These are phyloP conservation scores for Phaetusa simplex DNA, from an alignment of 2,113 vertebrate species.

Conservation along the genomic window DNA sequence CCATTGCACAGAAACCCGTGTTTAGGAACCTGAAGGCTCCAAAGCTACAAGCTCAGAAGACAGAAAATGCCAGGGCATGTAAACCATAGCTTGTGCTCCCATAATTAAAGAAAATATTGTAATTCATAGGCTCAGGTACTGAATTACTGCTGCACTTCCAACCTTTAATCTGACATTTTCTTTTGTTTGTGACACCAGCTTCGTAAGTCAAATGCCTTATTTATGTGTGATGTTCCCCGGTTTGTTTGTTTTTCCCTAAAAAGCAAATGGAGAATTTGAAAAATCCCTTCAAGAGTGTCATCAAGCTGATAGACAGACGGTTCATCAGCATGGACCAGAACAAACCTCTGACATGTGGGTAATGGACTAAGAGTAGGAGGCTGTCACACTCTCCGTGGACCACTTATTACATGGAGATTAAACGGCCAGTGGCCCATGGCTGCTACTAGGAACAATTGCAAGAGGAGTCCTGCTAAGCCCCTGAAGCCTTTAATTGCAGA, in stretches of 20 bases:
- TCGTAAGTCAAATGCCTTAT: not conserved
- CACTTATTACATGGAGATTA: not conserved
- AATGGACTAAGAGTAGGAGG: not conserved
- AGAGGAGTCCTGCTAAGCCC: not conserved
- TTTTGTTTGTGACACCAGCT: not conserved
- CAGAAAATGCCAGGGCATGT: not conserved
- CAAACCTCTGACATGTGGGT: not conserved
- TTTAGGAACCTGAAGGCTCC: not conserved
- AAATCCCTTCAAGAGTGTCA: not conserved
- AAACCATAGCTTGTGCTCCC: not conserved
- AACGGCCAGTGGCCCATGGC: not conserved
- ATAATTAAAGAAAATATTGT: not conserved
- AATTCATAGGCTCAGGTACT: not conserved
- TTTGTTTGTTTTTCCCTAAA: not conserved
- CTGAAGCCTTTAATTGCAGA: not conserved
- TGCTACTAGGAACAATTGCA: not conserved
- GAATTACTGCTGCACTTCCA: slow-evolving; percentile 2
- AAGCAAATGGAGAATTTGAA: not conserved
- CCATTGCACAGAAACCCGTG: not conserved
- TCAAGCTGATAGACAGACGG: not conserved
- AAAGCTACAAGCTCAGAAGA: not conserved
- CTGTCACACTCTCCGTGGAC: not conserved
- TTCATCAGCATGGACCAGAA: not conserved
- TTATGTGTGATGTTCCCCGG: not conserved
- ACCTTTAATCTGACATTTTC: not conserved